These are phyloP conservation scores for Oreochromis aureus DNA, from an alignment of 2,113 vertebrate genomes.

Conservation along the genomic window DNA sequence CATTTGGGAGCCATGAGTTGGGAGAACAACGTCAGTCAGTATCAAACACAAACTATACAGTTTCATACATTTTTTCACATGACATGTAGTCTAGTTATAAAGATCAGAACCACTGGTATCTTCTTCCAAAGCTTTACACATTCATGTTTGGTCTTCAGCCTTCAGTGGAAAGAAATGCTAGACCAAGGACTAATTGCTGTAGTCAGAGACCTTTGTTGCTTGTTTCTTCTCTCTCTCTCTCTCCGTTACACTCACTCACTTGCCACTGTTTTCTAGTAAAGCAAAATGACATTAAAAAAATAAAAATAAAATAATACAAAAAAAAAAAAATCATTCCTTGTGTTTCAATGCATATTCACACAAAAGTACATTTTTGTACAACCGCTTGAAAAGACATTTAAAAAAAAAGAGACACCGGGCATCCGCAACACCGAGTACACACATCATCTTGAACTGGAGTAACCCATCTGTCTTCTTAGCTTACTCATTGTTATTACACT, in stretches of 20 bases:
- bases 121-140: conserved; percentile 39
- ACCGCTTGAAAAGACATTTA: background rate
- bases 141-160: conserved; percentile 59
- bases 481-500: conserved; percentile 31
- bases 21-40: conserved; percentile 21
- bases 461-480: conserved; percentile 1
- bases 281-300: background rate
- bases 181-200: background rate
- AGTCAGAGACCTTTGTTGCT: background rate
- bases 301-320: background rate
- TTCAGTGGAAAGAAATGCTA: conserved; percentile 12
- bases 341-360: conserved; percentile 9
- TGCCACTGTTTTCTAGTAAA: background rate
- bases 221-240: background rate
- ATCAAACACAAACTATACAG: conserved; percentile 59
- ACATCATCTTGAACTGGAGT: background rate
- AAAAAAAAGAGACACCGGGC: background rate
- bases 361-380: conserved; percentile 3
- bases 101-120: conserved; percentile 5
- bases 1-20: background rate
- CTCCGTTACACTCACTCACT: background rate
- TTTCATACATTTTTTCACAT: conserved; percentile 16
- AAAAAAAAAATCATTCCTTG: background rate
- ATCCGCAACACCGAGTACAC: background rate
- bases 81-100: background rate